Base-by-base conservation (phyloP, 2,888 invertebrate genomes). In the Agrochola circellaris region DNA sequence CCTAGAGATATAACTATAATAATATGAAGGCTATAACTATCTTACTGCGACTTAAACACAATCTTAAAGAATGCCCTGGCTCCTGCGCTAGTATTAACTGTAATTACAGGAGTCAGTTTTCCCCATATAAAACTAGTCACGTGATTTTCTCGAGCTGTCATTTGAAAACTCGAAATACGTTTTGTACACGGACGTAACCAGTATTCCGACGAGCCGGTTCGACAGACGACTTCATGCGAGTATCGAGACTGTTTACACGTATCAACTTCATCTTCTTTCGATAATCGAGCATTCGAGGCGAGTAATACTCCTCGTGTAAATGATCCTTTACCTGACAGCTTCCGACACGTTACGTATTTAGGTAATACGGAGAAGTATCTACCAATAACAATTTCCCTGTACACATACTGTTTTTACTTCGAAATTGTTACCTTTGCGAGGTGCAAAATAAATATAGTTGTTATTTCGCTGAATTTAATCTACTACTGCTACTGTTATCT, bases 351-450 rank as follows among this genome's bases (percentile, higher is more conserved):
- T 61, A 34, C 42, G 62, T 62, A 76, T 67, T 67, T 42, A 60
- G 38, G 11, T 38, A 72, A 51, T 70, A 58, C 30, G 15, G 17
- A 17, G 69, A 66, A 79, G 17, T 34, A 42, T 38, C 56, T 42
- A 51, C 60, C 56, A 61, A 65, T 65, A 82, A 69, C 15, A n/a
- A 30, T 67, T 82, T 64, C 48, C 54, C 17, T 34, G 45, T 66
- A 75, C 51, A 45, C 17, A 58, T 9, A 20, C 30, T 51, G 45
- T 48, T 75, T 75, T 67, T 62, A 54, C 48, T 42, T 8, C 30
- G 48, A 66, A 48, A 56, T 54, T 30, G n/a, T 34, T 58, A 38
- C 17, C 45, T 48, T 58, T 38, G 23, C 17, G 13, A 61, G 13
- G n/a, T 76, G 7, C 26, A 30, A 45, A 48, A 17, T 54, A 34